Percentiles rank a stretch among this genome's conserved stretches.
phyloP scores from a whole-genome alignment of 35 echinoderm and acorn worm species.

The Heliocidaris erythrogramma region DNA sequence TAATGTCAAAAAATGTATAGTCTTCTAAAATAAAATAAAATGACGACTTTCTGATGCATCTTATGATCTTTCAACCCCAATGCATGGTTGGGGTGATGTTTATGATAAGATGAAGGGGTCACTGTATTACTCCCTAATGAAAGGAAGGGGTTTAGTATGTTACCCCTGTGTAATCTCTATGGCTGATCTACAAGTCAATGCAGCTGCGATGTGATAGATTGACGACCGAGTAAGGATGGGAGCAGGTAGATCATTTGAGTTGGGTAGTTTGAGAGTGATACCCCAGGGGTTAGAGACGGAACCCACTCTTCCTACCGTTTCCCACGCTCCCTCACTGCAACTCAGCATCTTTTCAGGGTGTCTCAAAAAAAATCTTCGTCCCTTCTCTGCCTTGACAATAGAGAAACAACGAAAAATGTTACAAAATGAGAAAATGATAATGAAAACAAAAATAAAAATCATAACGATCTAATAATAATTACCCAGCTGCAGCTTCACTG shows the following conservation, averaged over 20 bases:
- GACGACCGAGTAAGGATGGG: slow-evolving; percentile 1
- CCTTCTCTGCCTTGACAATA: neutral
- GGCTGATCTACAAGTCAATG: neutral
- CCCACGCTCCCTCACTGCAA: slow-evolving; percentile 5
- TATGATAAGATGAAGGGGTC: neutral
- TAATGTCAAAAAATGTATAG: neutral
- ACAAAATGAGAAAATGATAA: too few relatives aligned
- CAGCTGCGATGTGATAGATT: slow-evolving; percentile 38
- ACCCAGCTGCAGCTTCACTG: too few relatives aligned
- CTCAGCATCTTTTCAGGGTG: neutral
- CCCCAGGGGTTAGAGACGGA: slow-evolving; percentile 12
- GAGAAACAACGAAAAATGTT: too few relatives aligned
- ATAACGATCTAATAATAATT: too few relatives aligned
- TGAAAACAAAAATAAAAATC: too few relatives aligned
- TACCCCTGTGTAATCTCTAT: slow-evolving; percentile 2
- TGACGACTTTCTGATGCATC: too few relatives aligned
- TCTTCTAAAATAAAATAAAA: too few relatives aligned
- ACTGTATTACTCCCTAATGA: neutral
- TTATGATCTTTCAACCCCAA: too few relatives aligned
- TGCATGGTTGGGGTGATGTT: neutral
- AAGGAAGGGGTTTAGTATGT: neutral
- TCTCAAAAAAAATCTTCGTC: neutral
- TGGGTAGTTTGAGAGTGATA: slow-evolving; percentile 4
- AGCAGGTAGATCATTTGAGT: slow-evolving; percentile 19
- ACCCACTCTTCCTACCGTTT: neutral